These are phyloP conservation scores for Watsonalla cultraria DNA, from an alignment of 2,888 invertebrate species.

Conservation along the genomic window DNA sequence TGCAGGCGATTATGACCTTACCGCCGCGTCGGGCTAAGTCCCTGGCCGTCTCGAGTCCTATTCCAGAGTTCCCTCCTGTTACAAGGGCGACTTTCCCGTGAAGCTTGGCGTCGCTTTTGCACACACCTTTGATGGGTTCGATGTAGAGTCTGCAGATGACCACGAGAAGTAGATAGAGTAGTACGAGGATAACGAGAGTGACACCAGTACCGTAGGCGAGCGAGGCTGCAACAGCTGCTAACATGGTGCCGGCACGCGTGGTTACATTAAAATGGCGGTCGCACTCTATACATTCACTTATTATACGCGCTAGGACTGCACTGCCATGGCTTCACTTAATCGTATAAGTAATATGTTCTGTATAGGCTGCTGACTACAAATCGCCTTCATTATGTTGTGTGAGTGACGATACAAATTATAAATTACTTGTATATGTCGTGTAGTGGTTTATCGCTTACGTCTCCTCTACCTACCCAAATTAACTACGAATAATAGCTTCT, in stretches of 20 bases:
- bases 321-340: too few species aligned
- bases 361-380: too few species aligned
- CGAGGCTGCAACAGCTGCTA: background rate
- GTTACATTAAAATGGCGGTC: background rate
- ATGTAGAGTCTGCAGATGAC: slow-evolving; percentile 19
- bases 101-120: slow-evolving; percentile 43
- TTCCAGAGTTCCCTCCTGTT: slow-evolving; percentile 90
- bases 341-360: too few species aligned
- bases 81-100: slow-evolving; percentile 82
- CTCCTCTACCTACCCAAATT: too few species aligned
- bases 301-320: too few species aligned
- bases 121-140: slow-evolving; percentile 35
- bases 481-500: too few species aligned
- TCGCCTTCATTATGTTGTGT: too few species aligned
- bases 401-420: too few species aligned
- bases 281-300: too few species aligned
- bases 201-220: background rate
- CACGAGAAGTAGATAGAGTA: background rate
- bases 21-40: slow-evolving; percentile 86
- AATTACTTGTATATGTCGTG: too few species aligned
- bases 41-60: slow-evolving; percentile 86
- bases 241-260: background rate
- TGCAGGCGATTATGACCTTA: slow-evolving; percentile 85
- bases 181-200: background rate
- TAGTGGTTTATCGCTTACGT: too few species aligned